Percentiles rank a stretch among this genome's conserved stretches.
phyloP scores from a whole-genome alignment of 1,140 invertebrate species.

The Drosophila jambulina region DNA sequence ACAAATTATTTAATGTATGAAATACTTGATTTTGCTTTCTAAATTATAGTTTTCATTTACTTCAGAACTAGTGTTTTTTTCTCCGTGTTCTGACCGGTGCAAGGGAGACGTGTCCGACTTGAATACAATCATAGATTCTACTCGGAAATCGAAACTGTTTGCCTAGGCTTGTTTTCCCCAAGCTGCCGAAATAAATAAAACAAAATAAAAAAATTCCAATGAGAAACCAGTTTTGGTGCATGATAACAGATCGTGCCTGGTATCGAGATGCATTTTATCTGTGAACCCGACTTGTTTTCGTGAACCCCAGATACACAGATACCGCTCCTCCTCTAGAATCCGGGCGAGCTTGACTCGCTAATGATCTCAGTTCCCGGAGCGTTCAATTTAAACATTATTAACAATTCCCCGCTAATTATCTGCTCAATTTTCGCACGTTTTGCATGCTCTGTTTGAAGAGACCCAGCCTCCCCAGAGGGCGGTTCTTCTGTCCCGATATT shows the following conservation, averaged over 20 bases:
- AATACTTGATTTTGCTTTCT: too few species aligned
- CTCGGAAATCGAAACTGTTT: constrained; percentile 34
- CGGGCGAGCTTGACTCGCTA: constrained; percentile 19
- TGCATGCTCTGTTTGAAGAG: constrained; percentile 4
- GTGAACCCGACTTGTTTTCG: constrained; percentile 21
- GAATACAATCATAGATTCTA: constrained; percentile 16
- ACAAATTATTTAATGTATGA: too few species aligned
- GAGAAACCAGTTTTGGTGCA: constrained; percentile 32
- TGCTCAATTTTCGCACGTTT: constrained; percentile 45
- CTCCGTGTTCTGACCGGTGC: background rate
- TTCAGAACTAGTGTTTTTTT: background rate
- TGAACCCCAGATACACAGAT: constrained; percentile 5
- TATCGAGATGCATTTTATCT: constrained; percentile 40
- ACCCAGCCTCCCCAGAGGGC: background rate
- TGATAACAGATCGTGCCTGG: constrained; percentile 27
- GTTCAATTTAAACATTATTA: constrained; percentile 46
- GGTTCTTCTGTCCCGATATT: background rate
- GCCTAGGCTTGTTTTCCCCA: constrained; percentile 10
- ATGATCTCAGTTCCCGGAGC: constrained; percentile 39
- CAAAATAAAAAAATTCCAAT: constrained; percentile 2
- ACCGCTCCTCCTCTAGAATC: background rate
- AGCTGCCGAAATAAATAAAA: constrained; percentile 14
- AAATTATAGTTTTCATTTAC: too few species aligned
- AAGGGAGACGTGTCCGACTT: background rate
- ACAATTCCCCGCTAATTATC: constrained; percentile 61